Conservation (phyloP, 1,140 invertebrate species). For the Drosophila carrolli region DNA sequence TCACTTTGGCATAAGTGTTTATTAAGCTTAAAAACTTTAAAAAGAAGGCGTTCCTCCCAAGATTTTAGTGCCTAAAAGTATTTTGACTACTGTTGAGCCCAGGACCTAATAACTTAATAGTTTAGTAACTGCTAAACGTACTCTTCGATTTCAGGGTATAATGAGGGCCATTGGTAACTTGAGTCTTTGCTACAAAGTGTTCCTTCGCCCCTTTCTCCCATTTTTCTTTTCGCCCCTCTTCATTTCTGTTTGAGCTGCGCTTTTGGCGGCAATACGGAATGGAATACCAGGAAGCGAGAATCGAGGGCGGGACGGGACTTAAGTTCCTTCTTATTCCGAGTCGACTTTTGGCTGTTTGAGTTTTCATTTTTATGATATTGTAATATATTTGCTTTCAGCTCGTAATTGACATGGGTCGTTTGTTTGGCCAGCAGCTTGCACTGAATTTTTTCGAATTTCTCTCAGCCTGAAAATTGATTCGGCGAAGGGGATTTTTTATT, state of each 20-base stretch:
- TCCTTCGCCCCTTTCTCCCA: neutral
- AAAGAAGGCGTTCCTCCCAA: no score
- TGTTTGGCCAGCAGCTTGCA: slow-evolving; percentile 62
- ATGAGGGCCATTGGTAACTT: slow-evolving; percentile 51
- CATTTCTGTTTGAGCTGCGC: slow-evolving; percentile 49
- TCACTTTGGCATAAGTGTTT: neutral
- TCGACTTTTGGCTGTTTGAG: slow-evolving; percentile 73
- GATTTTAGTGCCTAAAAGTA: no score
- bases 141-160: slow-evolving; percentile 24
- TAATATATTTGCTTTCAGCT: slow-evolving; percentile 83
- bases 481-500: neutral
- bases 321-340: slow-evolving; percentile 36
- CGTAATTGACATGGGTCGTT: slow-evolving; percentile 82
- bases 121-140: neutral
- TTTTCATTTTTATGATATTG: slow-evolving; percentile 82
- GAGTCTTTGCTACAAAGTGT: slow-evolving; percentile 53
- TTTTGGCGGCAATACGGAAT: slow-evolving; percentile 33
- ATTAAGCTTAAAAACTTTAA: neutral
- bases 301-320: neutral
- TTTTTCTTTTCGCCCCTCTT: slow-evolving; percentile 6
- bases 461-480: slow-evolving; percentile 29
- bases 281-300: slow-evolving; percentile 13
- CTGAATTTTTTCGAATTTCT: slow-evolving; percentile 29
- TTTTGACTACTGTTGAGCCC: no score
- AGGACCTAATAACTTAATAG: no score